Percentiles rank a stretch among this genome's conserved stretches.
These are phyloP conservation scores for Oscheius sp. DNA, from an alignment of 2,888 invertebrate species.

Conservation along the genomic window DNA sequence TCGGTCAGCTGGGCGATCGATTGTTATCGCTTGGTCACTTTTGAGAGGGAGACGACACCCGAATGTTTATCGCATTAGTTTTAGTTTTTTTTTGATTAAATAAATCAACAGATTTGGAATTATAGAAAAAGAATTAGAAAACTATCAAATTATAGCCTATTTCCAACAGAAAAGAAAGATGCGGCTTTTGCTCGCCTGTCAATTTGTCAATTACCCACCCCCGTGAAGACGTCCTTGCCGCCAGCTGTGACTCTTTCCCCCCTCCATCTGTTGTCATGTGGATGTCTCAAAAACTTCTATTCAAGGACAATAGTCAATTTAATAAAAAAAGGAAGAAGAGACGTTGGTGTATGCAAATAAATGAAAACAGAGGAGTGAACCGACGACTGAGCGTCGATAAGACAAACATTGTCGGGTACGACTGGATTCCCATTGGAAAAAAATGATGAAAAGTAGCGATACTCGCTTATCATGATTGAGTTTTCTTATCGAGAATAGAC, in stretches of 20 bases:
- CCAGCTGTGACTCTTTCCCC: constrained; percentile 1
- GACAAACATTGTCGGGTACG: constrained; percentile 12
- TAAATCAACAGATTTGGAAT: no score
- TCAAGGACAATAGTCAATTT: not conserved
- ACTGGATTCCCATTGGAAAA: not conserved
- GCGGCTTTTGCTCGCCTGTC: no score
- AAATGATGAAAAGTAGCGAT: not conserved
- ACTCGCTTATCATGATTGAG: not conserved
- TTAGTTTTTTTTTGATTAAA: no score
- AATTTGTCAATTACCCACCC: not conserved
- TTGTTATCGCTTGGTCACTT: not conserved
- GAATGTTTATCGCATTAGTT: not conserved
- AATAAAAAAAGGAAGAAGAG: not conserved
- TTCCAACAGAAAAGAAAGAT: no score
- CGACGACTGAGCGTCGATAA: constrained; percentile 7
- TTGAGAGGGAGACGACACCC: not conserved
- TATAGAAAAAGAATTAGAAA: no score
- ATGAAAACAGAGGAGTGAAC: constrained; percentile 12
- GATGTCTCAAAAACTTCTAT: constrained; percentile 2
- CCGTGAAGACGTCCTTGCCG: constrained; percentile 10
- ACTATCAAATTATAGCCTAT: no score
- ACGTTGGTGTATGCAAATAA: constrained; percentile 2
- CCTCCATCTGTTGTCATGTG: constrained; percentile 20
- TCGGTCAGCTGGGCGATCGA: constrained; percentile 12
- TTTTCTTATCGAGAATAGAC: not conserved